phyloP scores from a whole-genome alignment of 2,888 invertebrate species.

The Cheilosia scutellata region DNA sequence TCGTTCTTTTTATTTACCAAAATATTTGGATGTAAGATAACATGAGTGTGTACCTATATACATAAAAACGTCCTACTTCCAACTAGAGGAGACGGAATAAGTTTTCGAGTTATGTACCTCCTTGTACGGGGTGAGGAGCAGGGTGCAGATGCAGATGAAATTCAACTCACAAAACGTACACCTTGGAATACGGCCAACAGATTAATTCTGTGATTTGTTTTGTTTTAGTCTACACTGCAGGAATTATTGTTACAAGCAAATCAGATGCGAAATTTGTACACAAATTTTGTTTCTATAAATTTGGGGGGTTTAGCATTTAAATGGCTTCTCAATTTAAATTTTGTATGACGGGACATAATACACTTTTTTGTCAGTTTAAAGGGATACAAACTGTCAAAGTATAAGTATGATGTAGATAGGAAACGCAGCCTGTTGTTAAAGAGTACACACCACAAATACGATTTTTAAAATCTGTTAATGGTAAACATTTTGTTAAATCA shows the following conservation, averaged over 20 bases:
- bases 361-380: neutral
- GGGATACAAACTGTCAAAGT: no score
- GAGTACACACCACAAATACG: neutral
- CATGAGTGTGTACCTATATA: neutral
- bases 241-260: slow-evolving; percentile 6
- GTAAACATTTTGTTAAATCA: no score
- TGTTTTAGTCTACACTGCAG: slow-evolving; percentile 23
- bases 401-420: no score
- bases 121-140: neutral
- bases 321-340: neutral
- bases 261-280: slow-evolving; percentile 47
- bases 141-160: slow-evolving; percentile 41
- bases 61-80: slow-evolving; percentile 1
- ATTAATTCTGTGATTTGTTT: slow-evolving; percentile 54
- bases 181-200: slow-evolving; percentile 62
- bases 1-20: neutral
- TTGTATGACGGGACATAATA: neutral
- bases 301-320: neutral
- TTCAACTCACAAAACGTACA: slow-evolving; percentile 7
- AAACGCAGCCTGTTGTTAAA: no score
- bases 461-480: neutral
- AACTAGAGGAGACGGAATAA: slow-evolving; percentile 5
- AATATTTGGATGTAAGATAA: slow-evolving; percentile 4
- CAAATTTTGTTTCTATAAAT: neutral
- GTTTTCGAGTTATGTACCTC: neutral